phyloP scores from a whole-genome alignment of 2,888 invertebrate genomes.

The Nemapogon koenigi region DNA sequence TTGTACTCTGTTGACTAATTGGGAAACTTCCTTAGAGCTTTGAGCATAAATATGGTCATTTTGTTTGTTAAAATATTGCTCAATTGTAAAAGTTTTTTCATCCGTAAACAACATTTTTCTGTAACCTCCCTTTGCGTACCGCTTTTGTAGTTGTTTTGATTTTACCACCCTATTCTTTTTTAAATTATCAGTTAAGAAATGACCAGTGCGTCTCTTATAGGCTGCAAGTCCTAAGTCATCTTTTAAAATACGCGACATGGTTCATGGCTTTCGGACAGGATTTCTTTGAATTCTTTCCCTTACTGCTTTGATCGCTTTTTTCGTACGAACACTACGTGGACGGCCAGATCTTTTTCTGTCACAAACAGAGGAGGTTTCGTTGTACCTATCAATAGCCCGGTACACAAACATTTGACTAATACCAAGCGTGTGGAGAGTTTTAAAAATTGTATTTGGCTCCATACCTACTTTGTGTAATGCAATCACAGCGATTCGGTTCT shows the following conservation, averaged over 20 bases:
- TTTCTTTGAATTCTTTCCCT: slow-evolving; percentile 13
- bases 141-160: slow-evolving; percentile 11
- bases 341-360: too few species aligned
- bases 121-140: slow-evolving; percentile 12
- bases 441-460: too few species aligned
- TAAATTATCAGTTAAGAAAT: too few species aligned
- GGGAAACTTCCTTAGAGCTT: slow-evolving; percentile 15
- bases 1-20: slow-evolving; percentile 15
- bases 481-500: slow-evolving; percentile 1
- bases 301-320: slow-evolving; percentile 15
- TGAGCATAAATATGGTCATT: slow-evolving; percentile 14
- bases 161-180: too few species aligned
- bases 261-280: slow-evolving; percentile 14
- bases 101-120: slow-evolving; percentile 10
- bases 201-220: slow-evolving; percentile 10
- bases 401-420: slow-evolving; percentile 11
- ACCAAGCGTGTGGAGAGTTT: too few species aligned
- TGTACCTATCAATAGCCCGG: slow-evolving; percentile 13
- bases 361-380: too few species aligned
- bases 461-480: slow-evolving; percentile 11
- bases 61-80: slow-evolving; percentile 12
- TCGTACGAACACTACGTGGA: slow-evolving; percentile 13
- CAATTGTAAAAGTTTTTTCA: slow-evolving; percentile 8
- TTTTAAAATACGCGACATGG: slow-evolving; percentile 15
- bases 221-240: slow-evolving; percentile 15